These are phyloP conservation scores for Spinus olivaceus DNA, from an alignment of 2,797 vertebrate species.

Conservation along the genomic window DNA sequence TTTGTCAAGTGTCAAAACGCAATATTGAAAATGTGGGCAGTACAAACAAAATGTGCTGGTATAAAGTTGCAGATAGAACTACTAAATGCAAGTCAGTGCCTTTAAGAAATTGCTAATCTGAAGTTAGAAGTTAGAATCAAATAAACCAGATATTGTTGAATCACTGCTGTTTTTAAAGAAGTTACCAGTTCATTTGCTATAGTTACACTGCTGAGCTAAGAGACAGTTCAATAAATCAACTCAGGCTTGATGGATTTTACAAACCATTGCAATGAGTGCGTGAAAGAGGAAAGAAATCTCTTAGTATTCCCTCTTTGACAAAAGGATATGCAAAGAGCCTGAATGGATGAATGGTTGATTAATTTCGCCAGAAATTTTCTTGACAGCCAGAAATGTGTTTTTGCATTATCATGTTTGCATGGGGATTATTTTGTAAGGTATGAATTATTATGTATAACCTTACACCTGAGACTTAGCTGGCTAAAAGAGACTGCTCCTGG, in stretches of 20 bases:
- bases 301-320: conserved; percentile 94
- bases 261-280: conserved; percentile 91
- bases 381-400: conserved; percentile 99
- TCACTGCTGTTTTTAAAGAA: conserved; percentile 80
- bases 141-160: conserved; percentile 76
- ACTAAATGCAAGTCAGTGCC: neutral
- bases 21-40: neutral
- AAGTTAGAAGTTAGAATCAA: conserved; percentile 74
- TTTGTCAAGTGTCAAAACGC: neutral
- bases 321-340: conserved; percentile 99
- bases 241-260: conserved; percentile 98
- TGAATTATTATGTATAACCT: conserved; percentile 91
- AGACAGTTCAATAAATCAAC: conserved; percentile 99
- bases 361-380: conserved; percentile 97
- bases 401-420: conserved; percentile 93
- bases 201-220: conserved; percentile 98
- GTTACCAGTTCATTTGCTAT: conserved; percentile 99
- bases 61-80: neutral
- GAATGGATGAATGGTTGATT: conserved; percentile 99
- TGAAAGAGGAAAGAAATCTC: conserved; percentile 93
- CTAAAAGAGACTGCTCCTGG: conserved; percentile 68
- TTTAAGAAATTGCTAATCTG: conserved; percentile 62
- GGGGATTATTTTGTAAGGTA: conserved; percentile 86
- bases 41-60: neutral
- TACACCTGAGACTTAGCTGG: conserved; percentile 90